Evolutionary conservation across 2,797 vertebrate species (phyloP), one percentile per base, ranked within the genome.

Genomic region (Phataginus tricuspis): DNA sequence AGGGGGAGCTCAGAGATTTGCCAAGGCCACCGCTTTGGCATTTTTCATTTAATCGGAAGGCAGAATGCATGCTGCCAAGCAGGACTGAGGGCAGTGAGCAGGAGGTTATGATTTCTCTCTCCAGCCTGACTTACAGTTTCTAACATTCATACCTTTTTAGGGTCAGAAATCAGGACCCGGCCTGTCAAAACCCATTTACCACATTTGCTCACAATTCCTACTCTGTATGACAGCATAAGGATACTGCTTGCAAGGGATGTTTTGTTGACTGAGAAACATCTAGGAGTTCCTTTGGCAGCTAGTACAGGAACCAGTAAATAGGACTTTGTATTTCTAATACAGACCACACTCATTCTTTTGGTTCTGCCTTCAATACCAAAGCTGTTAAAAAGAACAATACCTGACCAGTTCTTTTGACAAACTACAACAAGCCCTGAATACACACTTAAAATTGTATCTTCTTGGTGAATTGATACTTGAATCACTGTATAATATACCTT

Each of bases 241-340:
- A 89, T 53, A 90, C 23, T 10, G 27, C 49, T 71, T 86, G 69
- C 63, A 86, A 39, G 45, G 64, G 21, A 21, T 74, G 55, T 51
- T 95, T 94, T 55, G 23, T 34, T 78, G 71, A 77, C 49, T 59
- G 27, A 61, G 37, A 88, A 88, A 91, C 72, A 85, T 63, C 7
- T 15, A 53, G 11, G 21, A 61, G 31, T 55, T 55, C 57, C 25
- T 89, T 83, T 39, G 15, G 34, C 78, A 89, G 19, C 34, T 83
- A 66, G 53, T 42, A 23, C 19, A 51, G 64, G 27, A 90, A 27
- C 92, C 7, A 55, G 34, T 87, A 92, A 63, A 55, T 42, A 37
- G 49, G 19, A 77, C 66, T 87, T 93, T 57, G 68, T 55, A 75
- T 91, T 88, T 94, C 39, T 87, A n/a, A 72, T 55, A 84, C 95